Percentiles rank a stretch among this genome's conserved stretches.
Conservation (phyloP, 2,113 vertebrate species). For the Albula glossodonta region DNA sequence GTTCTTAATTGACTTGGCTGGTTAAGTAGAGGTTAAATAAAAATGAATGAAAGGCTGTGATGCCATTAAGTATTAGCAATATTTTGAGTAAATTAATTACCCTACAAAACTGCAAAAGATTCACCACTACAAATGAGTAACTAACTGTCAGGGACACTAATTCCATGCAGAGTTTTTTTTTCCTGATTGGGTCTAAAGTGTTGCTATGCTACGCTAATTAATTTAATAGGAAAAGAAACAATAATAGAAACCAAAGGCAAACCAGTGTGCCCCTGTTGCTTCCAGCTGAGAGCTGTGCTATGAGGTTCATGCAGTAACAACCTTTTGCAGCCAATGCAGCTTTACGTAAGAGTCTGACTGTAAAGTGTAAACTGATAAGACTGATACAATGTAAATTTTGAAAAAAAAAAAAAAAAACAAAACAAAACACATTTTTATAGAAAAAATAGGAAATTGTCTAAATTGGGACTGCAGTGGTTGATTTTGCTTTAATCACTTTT, state of each 20-base stretch:
- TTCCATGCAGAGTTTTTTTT: background rate
- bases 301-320: background rate
- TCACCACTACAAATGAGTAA: background rate
- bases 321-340: background rate
- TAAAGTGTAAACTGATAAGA: too few species aligned
- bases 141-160: background rate
- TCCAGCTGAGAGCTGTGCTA: background rate
- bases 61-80: background rate
- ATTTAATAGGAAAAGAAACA: background rate
- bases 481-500: too few species aligned
- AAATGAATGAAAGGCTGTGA: background rate
- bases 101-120: background rate
- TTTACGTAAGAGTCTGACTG: background rate
- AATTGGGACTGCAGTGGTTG: too few species aligned
- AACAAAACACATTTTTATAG: too few species aligned
- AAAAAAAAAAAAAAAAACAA: too few species aligned
- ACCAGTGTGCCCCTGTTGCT: background rate
- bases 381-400: too few species aligned
- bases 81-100: background rate
- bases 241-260: background rate
- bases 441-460: too few species aligned
- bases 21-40: too few species aligned
- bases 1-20: too few species aligned
- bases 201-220: background rate
- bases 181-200: background rate